These are phyloP conservation scores for Girardinus metallicus DNA, from an alignment of 2,797 vertebrate genomes.

Conservation along the genomic window DNA sequence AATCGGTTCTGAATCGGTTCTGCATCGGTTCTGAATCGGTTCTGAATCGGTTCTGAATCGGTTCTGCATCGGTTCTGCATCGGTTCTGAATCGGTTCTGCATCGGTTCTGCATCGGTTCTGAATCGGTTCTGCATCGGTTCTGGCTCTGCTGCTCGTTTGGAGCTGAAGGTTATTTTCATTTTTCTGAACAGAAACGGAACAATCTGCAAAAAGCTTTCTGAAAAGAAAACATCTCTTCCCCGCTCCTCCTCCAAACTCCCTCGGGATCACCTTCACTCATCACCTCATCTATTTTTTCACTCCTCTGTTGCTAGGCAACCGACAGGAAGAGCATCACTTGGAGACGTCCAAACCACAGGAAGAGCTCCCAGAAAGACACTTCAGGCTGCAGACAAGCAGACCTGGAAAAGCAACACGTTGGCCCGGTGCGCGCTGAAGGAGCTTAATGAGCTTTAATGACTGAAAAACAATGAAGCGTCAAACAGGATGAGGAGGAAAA, in stretches of 20 bases:
- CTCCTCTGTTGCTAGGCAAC: conserved; percentile 71
- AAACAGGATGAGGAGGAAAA: neutral
- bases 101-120: too few species aligned
- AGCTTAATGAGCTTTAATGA: neutral
- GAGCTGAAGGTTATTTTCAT: neutral
- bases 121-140: too few species aligned
- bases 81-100: too few species aligned
- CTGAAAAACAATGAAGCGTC: neutral
- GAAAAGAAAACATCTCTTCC: conserved; percentile 47
- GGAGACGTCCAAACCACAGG: conserved; percentile 64
- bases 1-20: too few species aligned
- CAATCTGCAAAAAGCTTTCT: conserved; percentile 29
- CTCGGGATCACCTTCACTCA: conserved; percentile 72
- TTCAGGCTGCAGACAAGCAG: conserved; percentile 30
- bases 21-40: too few species aligned
- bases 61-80: too few species aligned
- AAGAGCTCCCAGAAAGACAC: conserved; percentile 70
- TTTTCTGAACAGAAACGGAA: conserved; percentile 32
- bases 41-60: too few species aligned
- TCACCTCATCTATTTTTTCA: conserved; percentile 70
- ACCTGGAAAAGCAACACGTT: neutral
- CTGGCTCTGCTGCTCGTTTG: neutral
- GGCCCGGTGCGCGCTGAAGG: neutral
- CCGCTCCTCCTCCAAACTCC: conserved; percentile 56
- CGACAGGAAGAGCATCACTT: conserved; percentile 76